Base-by-base conservation (phyloP, 2,888 invertebrate species). In the Acronicta leporina region DNA sequence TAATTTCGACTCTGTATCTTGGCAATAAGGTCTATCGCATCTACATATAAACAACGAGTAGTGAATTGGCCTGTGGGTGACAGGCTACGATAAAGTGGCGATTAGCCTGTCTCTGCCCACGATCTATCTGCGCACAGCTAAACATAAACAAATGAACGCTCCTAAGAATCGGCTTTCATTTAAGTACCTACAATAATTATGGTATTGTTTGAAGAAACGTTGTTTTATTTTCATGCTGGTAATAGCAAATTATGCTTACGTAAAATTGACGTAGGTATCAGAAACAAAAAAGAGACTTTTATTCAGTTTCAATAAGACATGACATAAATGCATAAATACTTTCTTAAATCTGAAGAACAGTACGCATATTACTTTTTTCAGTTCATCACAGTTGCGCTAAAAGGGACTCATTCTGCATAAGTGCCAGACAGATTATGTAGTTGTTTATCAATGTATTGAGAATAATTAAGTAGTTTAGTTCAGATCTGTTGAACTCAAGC, bases 101-200 rank as follows among this genome's bases (percentile, higher is more conserved):
- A 90, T 91, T 90, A 89, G 91, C 90, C 90, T 81, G 85, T 86
- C 88, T 86, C 90, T 84, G 90, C 87, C 88, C 78, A 71, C 77
- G 69, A 75, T 77, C 82, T 82, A 79, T 67, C 64, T 57, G 52
- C 46, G 66, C 63, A 59, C 67, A 63, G 68, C 60, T 69, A 68
- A 64, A 65, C 63, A 66, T 68, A 75, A 67, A 75, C 75, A 73
- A 73, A 77, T 66, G 72, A 64, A 59, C 40, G 60, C 33, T 68
- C 55, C 68, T 56, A 52, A 65, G 65, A 54, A 66, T 56, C 30
- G 51, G 41, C 30, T 47, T 50, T 44, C 46, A 69, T 46, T 38
- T 25, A 30, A 25, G 43, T 55, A 43, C n/a, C 14, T 41, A 25
- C 7, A 10, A 3, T 40, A 41, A 50, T 41, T 40, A 40, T 27